A percentile compares a stretch with the other conserved stretches of the same genome.
Conservation (phyloP, 2,888 invertebrate genomes). For the Oasisia sp. region DNA sequence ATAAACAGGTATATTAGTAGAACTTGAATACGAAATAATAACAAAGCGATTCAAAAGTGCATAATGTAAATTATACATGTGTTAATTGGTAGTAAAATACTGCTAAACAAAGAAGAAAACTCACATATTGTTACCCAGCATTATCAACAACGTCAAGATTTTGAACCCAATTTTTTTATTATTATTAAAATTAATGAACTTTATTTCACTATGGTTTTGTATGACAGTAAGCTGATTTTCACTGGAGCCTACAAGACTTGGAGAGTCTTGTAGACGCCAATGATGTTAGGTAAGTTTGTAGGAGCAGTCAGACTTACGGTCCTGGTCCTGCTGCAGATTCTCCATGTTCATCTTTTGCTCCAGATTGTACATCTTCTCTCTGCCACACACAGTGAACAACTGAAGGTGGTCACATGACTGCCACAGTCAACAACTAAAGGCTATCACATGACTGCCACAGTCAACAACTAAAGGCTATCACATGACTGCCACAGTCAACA, state of each 20-base stretch:
- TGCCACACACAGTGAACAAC: conserved; percentile 23
- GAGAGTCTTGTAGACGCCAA: neutral
- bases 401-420: no score
- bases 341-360: conserved; percentile 61
- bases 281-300: neutral
- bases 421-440: no score
- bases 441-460: no score
- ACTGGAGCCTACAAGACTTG: neutral
- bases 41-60: neutral
- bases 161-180: neutral
- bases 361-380: conserved; percentile 40
- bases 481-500: no score
- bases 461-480: no score
- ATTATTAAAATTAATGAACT: neutral
- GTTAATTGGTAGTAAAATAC: neutral
- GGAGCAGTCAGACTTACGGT: neutral
- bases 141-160: neutral
- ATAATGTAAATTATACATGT: neutral
- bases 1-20: neutral
- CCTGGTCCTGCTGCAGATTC: conserved; percentile 51
- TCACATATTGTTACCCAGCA: neutral
- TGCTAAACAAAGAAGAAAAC: neutral
- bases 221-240: neutral
- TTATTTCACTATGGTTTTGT: neutral
- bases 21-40: neutral